Percentiles rank a stretch among this genome's conserved stretches.
Evolutionary conservation across 2,113 vertebrate species (phyloP).

Genomic region (Castor canadensis): DNA sequence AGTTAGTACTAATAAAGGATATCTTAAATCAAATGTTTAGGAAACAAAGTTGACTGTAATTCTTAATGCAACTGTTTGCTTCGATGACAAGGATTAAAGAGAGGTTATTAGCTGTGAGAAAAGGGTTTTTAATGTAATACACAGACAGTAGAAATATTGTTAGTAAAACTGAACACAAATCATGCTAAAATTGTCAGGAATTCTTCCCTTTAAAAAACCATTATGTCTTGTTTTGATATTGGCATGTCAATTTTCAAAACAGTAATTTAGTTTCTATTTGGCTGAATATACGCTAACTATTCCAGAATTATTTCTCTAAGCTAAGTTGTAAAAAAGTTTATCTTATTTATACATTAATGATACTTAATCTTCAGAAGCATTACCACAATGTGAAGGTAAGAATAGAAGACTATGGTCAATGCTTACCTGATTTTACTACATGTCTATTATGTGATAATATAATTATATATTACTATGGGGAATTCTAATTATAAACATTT

Average conservation of each 20-base stretch:
- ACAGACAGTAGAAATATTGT: fast-evolving
- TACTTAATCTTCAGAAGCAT: neutral
- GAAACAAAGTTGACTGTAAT: neutral
- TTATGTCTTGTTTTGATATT: neutral
- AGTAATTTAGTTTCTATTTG: too few species aligned
- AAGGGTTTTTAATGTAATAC: too few species aligned
- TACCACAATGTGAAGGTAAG: neutral
- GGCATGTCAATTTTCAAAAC: neutral
- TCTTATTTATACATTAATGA: too few species aligned
- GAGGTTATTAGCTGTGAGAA: fast-evolving
- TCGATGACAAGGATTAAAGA: neutral
- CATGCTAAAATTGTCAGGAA: neutral
- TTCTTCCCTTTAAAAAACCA: neutral
- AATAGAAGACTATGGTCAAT: neutral
- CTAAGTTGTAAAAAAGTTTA: fast-evolving
- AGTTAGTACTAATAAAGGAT: neutral
- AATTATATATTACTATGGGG: neutral
- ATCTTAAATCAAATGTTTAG: fast-evolving
- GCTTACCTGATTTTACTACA: neutral
- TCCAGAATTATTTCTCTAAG: neutral
- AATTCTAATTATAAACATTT: too few species aligned
- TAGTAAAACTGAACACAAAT: neutral
- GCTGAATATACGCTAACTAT: too few species aligned
- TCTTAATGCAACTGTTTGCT: neutral
- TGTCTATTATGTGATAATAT: too few species aligned